Percentiles rank a stretch among this genome's conserved stretches.
Evolutionary conservation across 2,888 invertebrate genomes (phyloP).

Genomic region (Mayetiola destructor): DNA sequence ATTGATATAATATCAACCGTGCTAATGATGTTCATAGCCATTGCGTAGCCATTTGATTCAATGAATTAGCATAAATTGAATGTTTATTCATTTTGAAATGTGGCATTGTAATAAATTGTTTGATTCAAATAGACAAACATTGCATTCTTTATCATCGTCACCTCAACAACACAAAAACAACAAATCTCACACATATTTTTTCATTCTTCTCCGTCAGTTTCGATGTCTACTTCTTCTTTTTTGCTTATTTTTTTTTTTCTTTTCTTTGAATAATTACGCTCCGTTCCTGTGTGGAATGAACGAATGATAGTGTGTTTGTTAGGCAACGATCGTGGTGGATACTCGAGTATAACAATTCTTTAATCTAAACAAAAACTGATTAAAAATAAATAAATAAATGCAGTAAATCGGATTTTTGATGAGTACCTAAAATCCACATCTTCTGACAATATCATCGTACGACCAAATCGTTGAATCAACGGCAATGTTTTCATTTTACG

Average conservation of each 20-base stretch:
- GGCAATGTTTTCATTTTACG: too few species aligned
- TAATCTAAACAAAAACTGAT: background rate
- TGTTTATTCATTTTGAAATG: background rate
- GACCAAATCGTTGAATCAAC: too few species aligned
- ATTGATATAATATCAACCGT: background rate
- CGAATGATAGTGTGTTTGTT: background rate
- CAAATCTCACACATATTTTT: too few species aligned
- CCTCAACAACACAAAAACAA: too few species aligned
- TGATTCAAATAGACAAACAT: slow-evolving; percentile 11
- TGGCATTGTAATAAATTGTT: background rate
- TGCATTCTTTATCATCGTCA: too few species aligned
- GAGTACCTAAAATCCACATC: too few species aligned
- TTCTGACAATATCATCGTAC: too few species aligned
- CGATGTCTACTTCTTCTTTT: background rate
- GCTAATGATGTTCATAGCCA: slow-evolving; percentile 2
- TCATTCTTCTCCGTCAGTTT: too few species aligned
- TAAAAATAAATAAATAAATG: background rate
- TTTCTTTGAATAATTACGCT: background rate
- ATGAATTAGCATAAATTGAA: slow-evolving; percentile 15
- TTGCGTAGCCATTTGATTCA: slow-evolving; percentile 11
- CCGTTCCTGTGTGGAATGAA: background rate
- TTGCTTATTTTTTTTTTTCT: background rate
- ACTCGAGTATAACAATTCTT: background rate
- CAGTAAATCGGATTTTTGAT: too few species aligned
- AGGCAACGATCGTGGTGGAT: slow-evolving; percentile 2